Conservation (phyloP, 2,888 invertebrate genomes). For the Microplitis manilae region DNA sequence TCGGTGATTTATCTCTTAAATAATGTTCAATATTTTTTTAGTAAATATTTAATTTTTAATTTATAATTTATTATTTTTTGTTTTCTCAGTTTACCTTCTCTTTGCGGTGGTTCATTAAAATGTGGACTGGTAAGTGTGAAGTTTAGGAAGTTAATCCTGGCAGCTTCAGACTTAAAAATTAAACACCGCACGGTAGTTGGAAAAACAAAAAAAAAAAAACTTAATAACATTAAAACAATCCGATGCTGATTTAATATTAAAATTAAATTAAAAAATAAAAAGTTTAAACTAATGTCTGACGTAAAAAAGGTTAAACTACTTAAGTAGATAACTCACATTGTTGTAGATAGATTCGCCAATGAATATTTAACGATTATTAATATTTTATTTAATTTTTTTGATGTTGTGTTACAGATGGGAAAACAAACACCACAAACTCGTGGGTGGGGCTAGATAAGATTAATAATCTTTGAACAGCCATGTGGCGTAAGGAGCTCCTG, state of each 20-base stretch:
- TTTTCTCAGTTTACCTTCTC: background rate
- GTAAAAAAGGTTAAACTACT: background rate
- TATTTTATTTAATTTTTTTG: background rate
- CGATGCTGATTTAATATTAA: too few relatives aligned
- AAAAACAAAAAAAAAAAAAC: background rate
- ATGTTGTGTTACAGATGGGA: slow-evolving; percentile 60
- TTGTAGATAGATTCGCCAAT: too few relatives aligned
- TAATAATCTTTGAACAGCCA: slow-evolving; percentile 61
- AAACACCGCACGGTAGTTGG: too few relatives aligned
- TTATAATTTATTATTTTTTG: background rate
- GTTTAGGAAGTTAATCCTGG: background rate
- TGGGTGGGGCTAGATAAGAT: slow-evolving; percentile 62
- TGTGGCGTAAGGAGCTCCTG: slow-evolving; percentile 68
- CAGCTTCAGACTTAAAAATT: too few relatives aligned
- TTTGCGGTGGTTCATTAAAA: slow-evolving; percentile 1
- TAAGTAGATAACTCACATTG: background rate
- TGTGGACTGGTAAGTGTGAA: background rate
- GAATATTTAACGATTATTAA: background rate
- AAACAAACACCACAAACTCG: slow-evolving; percentile 57
- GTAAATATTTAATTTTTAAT: background rate
- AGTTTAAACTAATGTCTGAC: background rate
- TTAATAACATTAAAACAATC: too few relatives aligned
- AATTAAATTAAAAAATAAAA: background rate
- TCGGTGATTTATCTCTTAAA: too few relatives aligned
- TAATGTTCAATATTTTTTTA: background rate